Evolutionary conservation across 2,797 vertebrate species (phyloP).

Genomic region (Rachycentron canadum): DNA sequence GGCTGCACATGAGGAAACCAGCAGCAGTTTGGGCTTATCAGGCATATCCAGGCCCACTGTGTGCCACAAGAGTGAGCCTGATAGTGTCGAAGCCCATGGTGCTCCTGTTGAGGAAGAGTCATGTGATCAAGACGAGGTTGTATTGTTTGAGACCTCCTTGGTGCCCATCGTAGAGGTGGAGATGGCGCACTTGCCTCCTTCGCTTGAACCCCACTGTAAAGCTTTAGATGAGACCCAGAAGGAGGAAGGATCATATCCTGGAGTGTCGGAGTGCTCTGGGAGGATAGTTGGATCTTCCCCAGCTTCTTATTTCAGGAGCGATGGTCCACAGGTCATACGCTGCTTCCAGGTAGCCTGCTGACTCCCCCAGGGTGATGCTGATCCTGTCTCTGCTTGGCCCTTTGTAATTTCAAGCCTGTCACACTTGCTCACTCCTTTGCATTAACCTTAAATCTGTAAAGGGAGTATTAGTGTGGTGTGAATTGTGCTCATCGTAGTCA

Average conservation of each 20-base stretch:
- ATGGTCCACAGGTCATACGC: slow-evolving; percentile 76
- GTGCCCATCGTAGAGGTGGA: slow-evolving; percentile 74
- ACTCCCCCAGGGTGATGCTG: slow-evolving; percentile 41
- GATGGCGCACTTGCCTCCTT: slow-evolving; percentile 57
- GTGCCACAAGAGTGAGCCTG: slow-evolving; percentile 51
- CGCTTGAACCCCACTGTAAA: slow-evolving; percentile 38
- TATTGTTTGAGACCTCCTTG: slow-evolving; percentile 63
- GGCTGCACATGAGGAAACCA: slow-evolving; percentile 60
- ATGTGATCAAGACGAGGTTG: slow-evolving; percentile 56
- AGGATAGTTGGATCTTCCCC: slow-evolving; percentile 67
- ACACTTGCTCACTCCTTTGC: slow-evolving; percentile 68
- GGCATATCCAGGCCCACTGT: slow-evolving; percentile 25
- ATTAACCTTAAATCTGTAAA: slow-evolving; percentile 21
- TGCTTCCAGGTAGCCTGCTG: slow-evolving; percentile 82
- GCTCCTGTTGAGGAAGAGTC: slow-evolving; percentile 59
- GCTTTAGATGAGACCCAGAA: slow-evolving; percentile 62
- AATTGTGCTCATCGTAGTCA: not conserved
- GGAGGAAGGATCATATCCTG: slow-evolving; percentile 56
- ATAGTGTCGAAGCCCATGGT: slow-evolving; percentile 29
- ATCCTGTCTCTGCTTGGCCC: slow-evolving; percentile 60
- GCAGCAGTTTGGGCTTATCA: slow-evolving; percentile 59
- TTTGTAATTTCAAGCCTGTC: slow-evolving; percentile 40
- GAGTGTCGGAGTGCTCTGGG: slow-evolving; percentile 45
- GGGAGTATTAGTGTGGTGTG: not conserved
- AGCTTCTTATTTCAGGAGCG: slow-evolving; percentile 74